Evolutionary conservation across 2,113 vertebrate species (phyloP).

Genomic region (Gasterosteus nipponicus): DNA sequence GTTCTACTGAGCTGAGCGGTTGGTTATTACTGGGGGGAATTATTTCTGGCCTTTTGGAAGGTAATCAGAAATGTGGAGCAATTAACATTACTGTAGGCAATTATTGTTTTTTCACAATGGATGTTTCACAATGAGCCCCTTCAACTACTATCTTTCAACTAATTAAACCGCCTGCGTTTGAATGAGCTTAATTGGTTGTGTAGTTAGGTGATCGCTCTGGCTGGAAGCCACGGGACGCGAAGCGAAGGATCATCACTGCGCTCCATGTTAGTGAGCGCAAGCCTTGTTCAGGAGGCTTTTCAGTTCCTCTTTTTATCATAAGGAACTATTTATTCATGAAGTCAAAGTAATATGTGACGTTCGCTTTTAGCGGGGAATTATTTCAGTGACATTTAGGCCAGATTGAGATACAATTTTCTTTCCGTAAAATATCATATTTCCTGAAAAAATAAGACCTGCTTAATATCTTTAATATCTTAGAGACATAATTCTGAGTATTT

Average conservation of each 20-base stretch:
- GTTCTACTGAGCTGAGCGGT: not conserved
- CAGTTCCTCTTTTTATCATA: not conserved
- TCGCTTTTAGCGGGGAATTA: not conserved
- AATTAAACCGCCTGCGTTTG: slow-evolving; percentile 57
- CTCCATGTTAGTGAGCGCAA: slow-evolving; percentile 22
- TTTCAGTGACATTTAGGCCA: not conserved
- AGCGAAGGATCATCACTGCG: slow-evolving; percentile 54
- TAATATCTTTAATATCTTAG: not conserved
- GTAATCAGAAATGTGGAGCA: slow-evolving; percentile 37
- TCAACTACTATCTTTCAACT: slow-evolving; percentile 56
- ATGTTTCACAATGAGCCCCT: slow-evolving; percentile 35
- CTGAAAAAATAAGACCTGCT: not conserved
- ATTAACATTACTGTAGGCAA: slow-evolving; percentile 34
- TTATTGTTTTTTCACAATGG: slow-evolving; percentile 48
- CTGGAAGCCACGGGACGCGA: slow-evolving; percentile 57
- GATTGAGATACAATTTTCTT: not conserved
- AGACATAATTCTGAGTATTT: not conserved
- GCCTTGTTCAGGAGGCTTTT: slow-evolving; percentile 14
- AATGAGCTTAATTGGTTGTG: slow-evolving; percentile 55
- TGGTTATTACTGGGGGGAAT: not conserved
- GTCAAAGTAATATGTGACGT: slow-evolving; percentile 10
- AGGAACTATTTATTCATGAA: not conserved
- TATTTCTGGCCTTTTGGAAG: not conserved
- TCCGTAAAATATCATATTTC: too few species aligned
- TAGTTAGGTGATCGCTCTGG: slow-evolving; percentile 59